phyloP scores from a whole-genome alignment of 2,888 invertebrate species.

The Synanthedon vespiformis region DNA sequence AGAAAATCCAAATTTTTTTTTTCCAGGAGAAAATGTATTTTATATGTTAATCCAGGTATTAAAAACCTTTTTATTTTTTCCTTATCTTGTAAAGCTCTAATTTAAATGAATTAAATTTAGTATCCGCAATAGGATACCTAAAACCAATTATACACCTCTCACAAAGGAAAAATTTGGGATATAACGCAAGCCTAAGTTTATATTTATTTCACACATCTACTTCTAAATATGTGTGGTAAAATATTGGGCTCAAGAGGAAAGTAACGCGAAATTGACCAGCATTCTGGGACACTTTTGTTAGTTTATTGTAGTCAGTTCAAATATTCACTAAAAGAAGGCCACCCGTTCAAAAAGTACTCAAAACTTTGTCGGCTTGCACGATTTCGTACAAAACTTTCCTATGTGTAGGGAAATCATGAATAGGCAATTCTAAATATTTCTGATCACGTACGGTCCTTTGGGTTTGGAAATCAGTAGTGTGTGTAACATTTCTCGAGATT shows the following conservation, averaged over 20 bases:
- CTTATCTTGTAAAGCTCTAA: no score
- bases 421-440: slow-evolving; percentile 53
- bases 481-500: no score
- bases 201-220: no score
- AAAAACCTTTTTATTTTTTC: no score
- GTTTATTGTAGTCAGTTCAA: neutral
- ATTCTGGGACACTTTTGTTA: neutral
- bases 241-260: neutral
- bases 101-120: no score
- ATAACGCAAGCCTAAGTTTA: no score
- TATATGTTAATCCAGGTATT: no score
- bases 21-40: no score
- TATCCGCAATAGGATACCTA: no score
- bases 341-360: slow-evolving; percentile 19
- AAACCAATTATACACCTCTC: no score
- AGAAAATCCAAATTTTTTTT: no score
- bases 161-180: no score
- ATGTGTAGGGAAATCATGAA: slow-evolving; percentile 41
- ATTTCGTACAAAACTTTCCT: slow-evolving; percentile 31
- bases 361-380: slow-evolving; percentile 20
- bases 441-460: slow-evolving; percentile 48
- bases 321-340: slow-evolving; percentile 10
- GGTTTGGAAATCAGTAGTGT: slow-evolving; percentile 12
- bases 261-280: neutral
- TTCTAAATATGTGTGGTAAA: neutral